These are phyloP conservation scores for Sylvicola cinctus DNA, from an alignment of 2,888 invertebrate species.

Conservation along the genomic window DNA sequence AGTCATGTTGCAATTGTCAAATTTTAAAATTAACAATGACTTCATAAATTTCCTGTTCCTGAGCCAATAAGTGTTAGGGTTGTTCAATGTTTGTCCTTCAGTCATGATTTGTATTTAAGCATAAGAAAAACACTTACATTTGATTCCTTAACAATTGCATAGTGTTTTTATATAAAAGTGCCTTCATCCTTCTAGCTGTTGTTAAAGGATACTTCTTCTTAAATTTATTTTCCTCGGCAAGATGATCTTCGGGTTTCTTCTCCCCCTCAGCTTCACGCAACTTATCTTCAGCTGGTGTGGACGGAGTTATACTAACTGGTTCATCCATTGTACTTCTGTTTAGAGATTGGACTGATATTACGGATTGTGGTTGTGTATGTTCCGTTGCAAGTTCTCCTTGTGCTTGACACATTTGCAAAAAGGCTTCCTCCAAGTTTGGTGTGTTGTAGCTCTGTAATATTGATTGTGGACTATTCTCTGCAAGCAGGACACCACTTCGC, in stretches of 20 bases:
- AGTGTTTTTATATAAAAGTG: constrained; percentile 47
- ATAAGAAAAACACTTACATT: constrained; percentile 30
- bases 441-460: constrained; percentile 49
- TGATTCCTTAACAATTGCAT: constrained; percentile 49
- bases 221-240: not conserved
- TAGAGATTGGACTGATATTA: not conserved
- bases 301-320: not conserved
- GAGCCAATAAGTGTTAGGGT: too few species aligned
- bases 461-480: constrained; percentile 60
- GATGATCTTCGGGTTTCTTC: too few species aligned
- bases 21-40: too few species aligned
- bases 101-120: not conserved
- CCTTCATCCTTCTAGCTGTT: constrained; percentile 30
- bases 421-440: constrained; percentile 68
- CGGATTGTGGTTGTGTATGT: constrained; percentile 1
- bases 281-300: too few species aligned
- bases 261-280: too few species aligned
- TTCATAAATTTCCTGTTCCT: too few species aligned
- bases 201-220: constrained; percentile 18
- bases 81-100: not conserved
- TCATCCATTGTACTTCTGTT: not conserved
- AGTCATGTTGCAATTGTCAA: too few species aligned
- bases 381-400: constrained; percentile 22
- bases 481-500: constrained; percentile 64
- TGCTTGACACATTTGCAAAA: constrained; percentile 52